Evolutionary conservation across 2,888 invertebrate genomes (phyloP).

Genomic region (Ophioninae sp.): DNA sequence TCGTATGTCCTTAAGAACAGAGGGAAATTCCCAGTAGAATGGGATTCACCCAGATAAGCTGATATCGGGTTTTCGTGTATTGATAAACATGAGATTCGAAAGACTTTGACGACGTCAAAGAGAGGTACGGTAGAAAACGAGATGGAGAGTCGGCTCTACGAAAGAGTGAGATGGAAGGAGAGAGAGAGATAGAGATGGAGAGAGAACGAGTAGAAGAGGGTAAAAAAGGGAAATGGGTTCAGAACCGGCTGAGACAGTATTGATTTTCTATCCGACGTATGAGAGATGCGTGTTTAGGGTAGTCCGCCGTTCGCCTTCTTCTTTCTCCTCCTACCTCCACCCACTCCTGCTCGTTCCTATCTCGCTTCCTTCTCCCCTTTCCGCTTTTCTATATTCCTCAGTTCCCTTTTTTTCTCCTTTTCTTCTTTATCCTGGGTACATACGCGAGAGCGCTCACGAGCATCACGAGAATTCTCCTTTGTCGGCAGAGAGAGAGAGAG

Average conservation of each 20-base stretch:
- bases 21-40: not conserved
- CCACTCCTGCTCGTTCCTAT: not conserved
- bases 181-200: slow-evolving; percentile 11
- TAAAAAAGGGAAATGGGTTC: slow-evolving; percentile 74
- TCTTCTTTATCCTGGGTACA: slow-evolving; percentile 49
- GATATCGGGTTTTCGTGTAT: slow-evolving; percentile 20
- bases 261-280: slow-evolving; percentile 79
- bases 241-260: slow-evolving; percentile 75
- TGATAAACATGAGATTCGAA: slow-evolving; percentile 37
- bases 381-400: slow-evolving; percentile 13
- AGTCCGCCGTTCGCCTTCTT: slow-evolving; percentile 56
- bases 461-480: slow-evolving; percentile 60
- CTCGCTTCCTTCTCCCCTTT: slow-evolving; percentile 31
- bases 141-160: too few species aligned
- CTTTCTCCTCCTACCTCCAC: slow-evolving; percentile 16
- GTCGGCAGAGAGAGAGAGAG: slow-evolving; percentile 61
- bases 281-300: slow-evolving; percentile 78
- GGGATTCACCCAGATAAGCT: not conserved
- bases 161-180: slow-evolving; percentile 20
- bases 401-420: slow-evolving; percentile 18
- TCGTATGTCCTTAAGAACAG: not conserved
- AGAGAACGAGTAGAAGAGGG: slow-evolving; percentile 46
- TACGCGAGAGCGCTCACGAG: slow-evolving; percentile 48
- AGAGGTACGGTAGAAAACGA: slow-evolving; percentile 11
- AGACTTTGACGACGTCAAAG: slow-evolving; percentile 39